These are phyloP conservation scores for Lathronympha strigana DNA, from an alignment of 2,888 invertebrate species.

Conservation along the genomic window DNA sequence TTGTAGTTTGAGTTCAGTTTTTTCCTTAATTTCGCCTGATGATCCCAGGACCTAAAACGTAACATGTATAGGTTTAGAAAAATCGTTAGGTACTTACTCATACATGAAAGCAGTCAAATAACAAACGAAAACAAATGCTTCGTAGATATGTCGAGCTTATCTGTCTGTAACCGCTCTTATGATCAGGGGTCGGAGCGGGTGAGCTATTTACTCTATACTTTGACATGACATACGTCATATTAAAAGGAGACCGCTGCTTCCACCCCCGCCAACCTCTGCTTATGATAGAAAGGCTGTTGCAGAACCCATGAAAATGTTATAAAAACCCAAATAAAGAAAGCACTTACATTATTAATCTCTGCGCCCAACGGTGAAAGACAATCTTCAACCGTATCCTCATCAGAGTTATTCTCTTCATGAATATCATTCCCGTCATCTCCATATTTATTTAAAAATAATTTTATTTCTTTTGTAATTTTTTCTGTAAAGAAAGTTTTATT, in stretches of 20 bases:
- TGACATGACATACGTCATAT: too few species aligned
- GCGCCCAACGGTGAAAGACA: constrained; percentile 40
- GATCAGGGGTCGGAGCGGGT: too few species aligned
- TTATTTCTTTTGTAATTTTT: constrained; percentile 50
- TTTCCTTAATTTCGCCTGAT: not conserved
- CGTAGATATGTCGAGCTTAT: too few species aligned
- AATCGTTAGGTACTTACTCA: not conserved
- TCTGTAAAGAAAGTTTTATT: constrained; percentile 51
- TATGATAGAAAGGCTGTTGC: too few species aligned
- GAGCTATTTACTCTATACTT: too few species aligned
- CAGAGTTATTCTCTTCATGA: constrained; percentile 47
- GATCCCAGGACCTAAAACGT: constrained; percentile 24
- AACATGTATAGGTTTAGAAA: not conserved
- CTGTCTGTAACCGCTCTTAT: too few species aligned
- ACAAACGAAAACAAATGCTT: too few species aligned
- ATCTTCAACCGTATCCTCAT: constrained; percentile 50
- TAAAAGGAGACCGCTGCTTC: too few species aligned
- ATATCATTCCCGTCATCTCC: constrained; percentile 46
- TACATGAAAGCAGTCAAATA: too few species aligned
- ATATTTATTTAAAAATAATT: constrained; percentile 53
- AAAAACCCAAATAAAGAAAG: constrained; percentile 4
- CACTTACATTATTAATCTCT: constrained; percentile 20
- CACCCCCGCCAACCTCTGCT: too few species aligned
- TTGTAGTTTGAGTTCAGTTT: constrained; percentile 16
- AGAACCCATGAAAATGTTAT: not conserved